phyloP scores from a whole-genome alignment of 2,797 vertebrate species.

The Geotria australis region DNA sequence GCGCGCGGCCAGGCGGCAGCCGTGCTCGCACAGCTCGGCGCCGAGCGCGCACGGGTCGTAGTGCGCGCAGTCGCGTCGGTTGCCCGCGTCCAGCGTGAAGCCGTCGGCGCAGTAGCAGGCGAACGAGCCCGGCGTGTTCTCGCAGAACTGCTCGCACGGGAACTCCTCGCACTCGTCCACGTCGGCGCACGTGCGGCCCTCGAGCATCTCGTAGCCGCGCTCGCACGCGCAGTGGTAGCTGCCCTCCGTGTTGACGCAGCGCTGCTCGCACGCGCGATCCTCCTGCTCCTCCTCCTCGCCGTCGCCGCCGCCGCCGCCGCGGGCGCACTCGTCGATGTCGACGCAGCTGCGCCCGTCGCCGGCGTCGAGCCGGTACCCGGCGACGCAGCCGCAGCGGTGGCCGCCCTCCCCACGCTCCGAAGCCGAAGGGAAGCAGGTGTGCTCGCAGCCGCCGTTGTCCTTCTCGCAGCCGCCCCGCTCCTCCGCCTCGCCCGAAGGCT shows the following conservation, averaged over 20 bases:
- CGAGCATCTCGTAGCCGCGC: not conserved
- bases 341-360: not conserved
- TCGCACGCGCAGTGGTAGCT: not conserved
- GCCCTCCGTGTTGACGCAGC: not conserved
- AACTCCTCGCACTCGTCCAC: not conserved
- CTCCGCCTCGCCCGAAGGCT: not conserved
- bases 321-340: not conserved
- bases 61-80: not conserved
- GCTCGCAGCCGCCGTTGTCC: not conserved
- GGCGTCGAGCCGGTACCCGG: not conserved
- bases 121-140: not conserved
- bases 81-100: not conserved
- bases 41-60: not conserved
- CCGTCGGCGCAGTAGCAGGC: not conserved
- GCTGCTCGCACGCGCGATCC: not conserved
- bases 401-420: not conserved
- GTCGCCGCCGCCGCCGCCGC: not conserved
- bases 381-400: not conserved
- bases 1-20: not conserved
- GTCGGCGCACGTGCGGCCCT: not conserved
- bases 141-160: not conserved
- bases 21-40: not conserved
- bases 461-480: not conserved
- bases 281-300: not conserved
- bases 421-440: not conserved